Evolutionary conservation across 2,113 vertebrate species (phyloP), one percentile per base, ranked within the genome.

Genomic region (Callithrix jacchus): DNA sequence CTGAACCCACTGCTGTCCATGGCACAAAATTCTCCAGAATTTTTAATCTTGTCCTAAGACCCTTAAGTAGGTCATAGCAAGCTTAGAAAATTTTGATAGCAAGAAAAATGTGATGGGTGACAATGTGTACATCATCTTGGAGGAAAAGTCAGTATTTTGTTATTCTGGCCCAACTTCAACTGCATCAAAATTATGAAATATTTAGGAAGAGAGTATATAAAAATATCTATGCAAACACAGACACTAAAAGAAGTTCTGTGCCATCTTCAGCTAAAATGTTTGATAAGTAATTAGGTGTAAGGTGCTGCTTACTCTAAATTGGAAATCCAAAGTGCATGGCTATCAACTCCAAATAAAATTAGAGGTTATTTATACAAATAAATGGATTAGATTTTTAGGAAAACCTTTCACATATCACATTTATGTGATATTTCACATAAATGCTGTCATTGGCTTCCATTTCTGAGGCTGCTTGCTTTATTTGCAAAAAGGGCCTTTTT

Each of bases 11-110:
- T n/a, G 71, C 89, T 92, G 74, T 32, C 70, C 76, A 42, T 66
- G 47, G 93, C 49, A 93, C 0, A 82, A 90, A 97, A 97, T 87
- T 97, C 91, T 97, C 91, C 94, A 89, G 92, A 96, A 97, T 92
- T 97, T 93, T 96, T 98, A 97, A 98, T 98, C 97, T 98, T 79
- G 2, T 97, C 89, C 35, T 95, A 97, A 98, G 95, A 97, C 95
- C 83, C 79, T 86, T 96, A 99, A 98, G 97, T 98, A 98, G 98
- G 98, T 98, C 98, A 99, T 0, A 95, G 97, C 17, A 97, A 98
- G 97, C 98, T 98, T 98, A 96, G 97, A 94, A 96, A 97, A 90
- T 96, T 97, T 93, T 98, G 98, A 97, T 97, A 97, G 97, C 96
- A 97, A 96, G 90, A 82, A 94, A 97, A 97, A 86, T 92, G 58